Conservation (phyloP, 2,888 invertebrate species). For the Tanypteryx hageni region DNA sequence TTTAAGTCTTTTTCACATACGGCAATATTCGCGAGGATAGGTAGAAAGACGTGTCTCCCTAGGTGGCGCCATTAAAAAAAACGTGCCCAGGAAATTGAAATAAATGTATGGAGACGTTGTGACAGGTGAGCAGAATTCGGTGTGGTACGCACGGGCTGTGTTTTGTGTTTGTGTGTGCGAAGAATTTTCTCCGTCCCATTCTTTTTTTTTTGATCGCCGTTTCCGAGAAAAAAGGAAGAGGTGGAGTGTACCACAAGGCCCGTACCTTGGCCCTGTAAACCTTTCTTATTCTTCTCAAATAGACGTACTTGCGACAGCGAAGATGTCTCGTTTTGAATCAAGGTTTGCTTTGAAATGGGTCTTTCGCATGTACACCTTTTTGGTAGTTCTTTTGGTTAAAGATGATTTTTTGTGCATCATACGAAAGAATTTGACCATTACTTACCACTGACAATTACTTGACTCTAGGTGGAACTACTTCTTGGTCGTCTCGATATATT, state of each 20-base stretch:
- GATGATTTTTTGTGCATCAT: no score
- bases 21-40: constrained; percentile 14
- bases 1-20: background rate
- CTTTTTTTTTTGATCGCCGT: background rate
- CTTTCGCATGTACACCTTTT: no score
- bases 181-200: background rate
- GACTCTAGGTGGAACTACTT: no score
- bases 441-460: no score
- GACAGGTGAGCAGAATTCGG: background rate
- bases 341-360: no score
- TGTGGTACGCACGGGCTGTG: background rate
- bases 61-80: constrained; percentile 15
- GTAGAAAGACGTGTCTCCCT: constrained; percentile 4
- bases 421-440: no score
- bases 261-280: background rate
- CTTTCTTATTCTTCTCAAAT: no score
- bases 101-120: background rate
- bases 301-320: no score
- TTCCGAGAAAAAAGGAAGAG: background rate
- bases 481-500: no score
- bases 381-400: no score
- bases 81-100: background rate
- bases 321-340: no score
- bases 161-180: background rate
- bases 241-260: background rate